Percentiles rank a stretch among this genome's conserved stretches.
Evolutionary conservation across 2,113 vertebrate species (phyloP).

Genomic region (Mormoops blainvillei): DNA sequence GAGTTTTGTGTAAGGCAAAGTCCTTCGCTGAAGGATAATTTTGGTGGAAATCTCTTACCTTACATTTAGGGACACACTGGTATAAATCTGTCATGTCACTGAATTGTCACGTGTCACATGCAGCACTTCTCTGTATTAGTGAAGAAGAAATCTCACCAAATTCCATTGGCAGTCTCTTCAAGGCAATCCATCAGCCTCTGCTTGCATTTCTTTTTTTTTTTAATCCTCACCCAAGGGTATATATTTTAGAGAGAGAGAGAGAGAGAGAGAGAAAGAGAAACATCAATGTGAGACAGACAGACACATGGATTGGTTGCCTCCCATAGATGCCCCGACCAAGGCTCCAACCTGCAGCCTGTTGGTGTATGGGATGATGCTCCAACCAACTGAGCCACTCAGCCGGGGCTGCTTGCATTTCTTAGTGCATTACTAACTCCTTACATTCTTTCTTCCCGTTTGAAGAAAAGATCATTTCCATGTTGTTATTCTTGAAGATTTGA

Average conservation of each 20-base stretch:
- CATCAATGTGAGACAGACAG: too few relatives aligned
- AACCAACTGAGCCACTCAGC: neutral
- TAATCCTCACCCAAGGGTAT: neutral
- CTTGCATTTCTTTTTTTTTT: neutral
- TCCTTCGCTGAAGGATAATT: neutral
- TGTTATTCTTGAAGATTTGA: neutral
- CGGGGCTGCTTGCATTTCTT: neutral
- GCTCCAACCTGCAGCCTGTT: neutral
- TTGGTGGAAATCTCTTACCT: neutral
- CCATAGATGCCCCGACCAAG: too few relatives aligned
- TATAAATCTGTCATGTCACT: neutral
- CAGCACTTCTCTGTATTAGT: neutral
- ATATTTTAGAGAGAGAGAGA: too few relatives aligned
- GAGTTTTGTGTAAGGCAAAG: neutral
- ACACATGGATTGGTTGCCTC: too few relatives aligned
- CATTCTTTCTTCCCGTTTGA: neutral
- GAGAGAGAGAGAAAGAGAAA: too few relatives aligned
- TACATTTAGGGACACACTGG: neutral
- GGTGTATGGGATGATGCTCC: neutral
- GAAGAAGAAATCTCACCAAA: neutral
- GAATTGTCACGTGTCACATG: neutral
- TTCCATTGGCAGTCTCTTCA: neutral
- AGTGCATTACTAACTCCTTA: too few relatives aligned
- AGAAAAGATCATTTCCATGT: neutral
- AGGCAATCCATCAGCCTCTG: neutral